phyloP scores from a whole-genome alignment of 2,113 vertebrate species.

The Paratilapia polleni region DNA sequence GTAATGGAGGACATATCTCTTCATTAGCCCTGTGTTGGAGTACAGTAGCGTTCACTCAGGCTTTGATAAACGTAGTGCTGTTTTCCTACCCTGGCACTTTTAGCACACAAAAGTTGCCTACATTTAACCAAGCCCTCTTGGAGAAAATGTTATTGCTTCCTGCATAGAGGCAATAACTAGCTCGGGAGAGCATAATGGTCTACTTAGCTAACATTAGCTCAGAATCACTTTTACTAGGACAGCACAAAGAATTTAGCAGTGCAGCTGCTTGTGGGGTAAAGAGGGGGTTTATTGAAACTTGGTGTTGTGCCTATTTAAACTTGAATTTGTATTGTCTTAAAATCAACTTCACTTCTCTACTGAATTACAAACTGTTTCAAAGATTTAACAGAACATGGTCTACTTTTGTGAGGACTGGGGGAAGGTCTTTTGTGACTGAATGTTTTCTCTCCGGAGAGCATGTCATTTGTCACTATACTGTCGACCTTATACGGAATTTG shows the following conservation, averaged over 20 bases:
- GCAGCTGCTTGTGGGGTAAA: constrained; percentile 38
- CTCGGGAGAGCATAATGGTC: constrained; percentile 60
- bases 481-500: background rate
- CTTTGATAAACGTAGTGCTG: constrained; percentile 72
- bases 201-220: constrained; percentile 69
- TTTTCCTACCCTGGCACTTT: constrained; percentile 68
- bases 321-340: constrained; percentile 19
- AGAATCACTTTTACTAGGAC: constrained; percentile 45
- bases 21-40: constrained; percentile 76
- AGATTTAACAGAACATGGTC: background rate
- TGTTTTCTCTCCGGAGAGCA: background rate
- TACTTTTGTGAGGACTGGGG: background rate
- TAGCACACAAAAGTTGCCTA: constrained; percentile 71
- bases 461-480: constrained; percentile 1
- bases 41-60: constrained; percentile 70
- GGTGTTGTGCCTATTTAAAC: background rate
- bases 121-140: constrained; percentile 67
- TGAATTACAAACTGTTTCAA: background rate
- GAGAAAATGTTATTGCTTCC: constrained; percentile 68
- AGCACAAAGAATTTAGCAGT: constrained; percentile 19
- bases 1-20: constrained; percentile 82
- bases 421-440: background rate
- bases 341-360: background rate
- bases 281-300: constrained; percentile 23
- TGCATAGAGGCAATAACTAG: constrained; percentile 60